Evolutionary conservation across 2,113 vertebrate species (phyloP).

Genomic region (Notechis scutatus): DNA sequence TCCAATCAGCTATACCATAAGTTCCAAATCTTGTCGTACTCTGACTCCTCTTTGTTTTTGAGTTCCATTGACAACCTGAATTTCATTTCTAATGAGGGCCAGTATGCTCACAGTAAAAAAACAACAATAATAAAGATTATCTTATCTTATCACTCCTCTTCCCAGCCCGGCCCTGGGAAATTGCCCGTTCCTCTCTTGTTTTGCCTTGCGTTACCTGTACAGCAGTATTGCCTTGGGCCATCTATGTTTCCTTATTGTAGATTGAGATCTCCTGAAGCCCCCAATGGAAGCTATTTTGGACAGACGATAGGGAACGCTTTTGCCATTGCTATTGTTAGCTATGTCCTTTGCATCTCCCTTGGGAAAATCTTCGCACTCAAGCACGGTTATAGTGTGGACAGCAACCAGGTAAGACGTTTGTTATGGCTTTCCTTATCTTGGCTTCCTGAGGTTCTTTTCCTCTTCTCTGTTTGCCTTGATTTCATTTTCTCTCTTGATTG

Average conservation of each 20-base stretch:
- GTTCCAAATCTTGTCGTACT: no score
- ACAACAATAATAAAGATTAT: no score
- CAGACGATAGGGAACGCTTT: conserved; percentile 85
- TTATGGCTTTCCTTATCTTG: not conserved
- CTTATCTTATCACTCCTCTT: not conserved
- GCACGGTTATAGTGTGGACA: conserved; percentile 93
- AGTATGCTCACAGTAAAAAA: no score
- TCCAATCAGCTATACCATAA: no score
- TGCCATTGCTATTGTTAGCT: conserved; percentile 88
- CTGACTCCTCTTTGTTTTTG: no score
- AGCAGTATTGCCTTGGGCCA: not conserved
- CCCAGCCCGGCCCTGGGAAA: not conserved
- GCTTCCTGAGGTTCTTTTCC: no score
- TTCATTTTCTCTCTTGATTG: not conserved
- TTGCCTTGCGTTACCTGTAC: not conserved
- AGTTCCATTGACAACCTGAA: no score
- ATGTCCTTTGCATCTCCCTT: conserved; percentile 90
- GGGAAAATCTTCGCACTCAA: conserved; percentile 92
- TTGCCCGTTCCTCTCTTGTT: fast-evolving
- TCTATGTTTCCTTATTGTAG: conserved; percentile 58
- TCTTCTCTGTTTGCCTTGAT: not conserved
- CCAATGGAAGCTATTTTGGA: conserved; percentile 66
- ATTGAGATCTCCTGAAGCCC: conserved; percentile 75
- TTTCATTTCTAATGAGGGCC: no score
- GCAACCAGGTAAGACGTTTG: conserved; percentile 82